Evolutionary conservation across 2,113 vertebrate genomes (phyloP).

Genomic region (Genyomyrus donnyi): DNA sequence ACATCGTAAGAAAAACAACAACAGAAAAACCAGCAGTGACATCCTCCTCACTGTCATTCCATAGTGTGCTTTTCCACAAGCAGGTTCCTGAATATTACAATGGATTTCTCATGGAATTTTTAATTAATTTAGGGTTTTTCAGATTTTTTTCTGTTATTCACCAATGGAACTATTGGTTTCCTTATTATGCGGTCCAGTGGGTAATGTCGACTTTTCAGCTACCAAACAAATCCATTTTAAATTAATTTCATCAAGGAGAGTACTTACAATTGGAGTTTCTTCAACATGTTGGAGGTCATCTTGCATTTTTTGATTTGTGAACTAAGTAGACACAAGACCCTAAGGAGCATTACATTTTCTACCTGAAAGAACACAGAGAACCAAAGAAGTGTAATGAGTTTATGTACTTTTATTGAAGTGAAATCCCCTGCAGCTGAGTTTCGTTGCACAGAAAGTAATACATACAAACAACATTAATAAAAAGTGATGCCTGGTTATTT

Average conservation of each 20-base stretch:
- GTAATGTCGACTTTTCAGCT: neutral
- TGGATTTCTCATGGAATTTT: neutral
- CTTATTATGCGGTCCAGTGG: neutral
- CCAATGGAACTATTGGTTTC: neutral
- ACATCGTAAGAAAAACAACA: neutral
- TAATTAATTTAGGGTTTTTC: neutral
- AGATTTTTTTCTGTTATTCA: neutral
- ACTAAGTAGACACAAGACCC: constrained; percentile 8
- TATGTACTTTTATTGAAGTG: neutral
- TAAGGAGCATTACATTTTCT: neutral
- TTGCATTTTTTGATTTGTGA: neutral
- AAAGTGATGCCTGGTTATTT: neutral
- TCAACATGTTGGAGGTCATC: neutral
- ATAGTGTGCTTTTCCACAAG: neutral
- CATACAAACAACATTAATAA: neutral
- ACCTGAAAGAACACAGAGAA: neutral
- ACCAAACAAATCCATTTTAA: neutral
- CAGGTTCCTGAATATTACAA: neutral
- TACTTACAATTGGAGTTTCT: neutral
- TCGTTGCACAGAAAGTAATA: neutral
- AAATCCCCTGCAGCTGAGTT: neutral
- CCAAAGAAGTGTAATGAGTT: neutral
- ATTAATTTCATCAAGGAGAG: neutral
- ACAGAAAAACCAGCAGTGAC: neutral
- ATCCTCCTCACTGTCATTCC: neutral